Evolutionary conservation across 2,797 vertebrate species (phyloP), one percentile per base, ranked within the genome.

Genomic region (Discoglossus pictus): DNA sequence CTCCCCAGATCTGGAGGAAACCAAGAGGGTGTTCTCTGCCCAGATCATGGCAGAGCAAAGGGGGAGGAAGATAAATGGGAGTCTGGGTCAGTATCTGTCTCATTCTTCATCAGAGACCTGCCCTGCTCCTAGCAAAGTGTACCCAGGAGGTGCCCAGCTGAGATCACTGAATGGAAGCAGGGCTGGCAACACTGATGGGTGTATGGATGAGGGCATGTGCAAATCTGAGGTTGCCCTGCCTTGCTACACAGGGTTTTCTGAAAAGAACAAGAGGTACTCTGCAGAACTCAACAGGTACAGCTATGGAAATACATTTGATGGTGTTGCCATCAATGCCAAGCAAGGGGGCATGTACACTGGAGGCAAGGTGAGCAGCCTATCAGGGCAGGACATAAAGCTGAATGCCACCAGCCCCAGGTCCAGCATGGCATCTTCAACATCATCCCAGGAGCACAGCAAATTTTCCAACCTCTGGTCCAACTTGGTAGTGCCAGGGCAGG

Each of bases 221-320:
- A 90, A 88, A 75, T 93, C 92, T 44, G 93, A 95, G 66, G 92
- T 95, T 83, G 93, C 93, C 35, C 64, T 94, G 80, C 93, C 93
- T 51, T 95, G 93, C 76, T 94, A 94, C 84, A 87, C 87, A 23
- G 91, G 91, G 56, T 74, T 80, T 3, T 79, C 89, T 8, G 92
- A 94, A 61, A 83, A 91, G 75, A 87, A 90, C 75, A 64, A 90
- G 77, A 82, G 93, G 17, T 92, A 84, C 84, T 91, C 93, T 16
- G 80, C 91, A 80, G 93, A 93, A 82, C 90, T 86, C 74, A 86
- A 90, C 81, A 73, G 89, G 79, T 90, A 90, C 80, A 88, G 91
- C 89, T 83, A 88, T 76, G 84, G 88, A 35, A 90, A 88, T 80
- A 80, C 85, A 69, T 94, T 87, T 80, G 93, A 93, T 69, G 89